A percentile compares a stretch with the other conserved stretches of the same genome.
Conservation (phyloP, 2,797 vertebrate species). For the Catamblyrhynchus diadema region DNA sequence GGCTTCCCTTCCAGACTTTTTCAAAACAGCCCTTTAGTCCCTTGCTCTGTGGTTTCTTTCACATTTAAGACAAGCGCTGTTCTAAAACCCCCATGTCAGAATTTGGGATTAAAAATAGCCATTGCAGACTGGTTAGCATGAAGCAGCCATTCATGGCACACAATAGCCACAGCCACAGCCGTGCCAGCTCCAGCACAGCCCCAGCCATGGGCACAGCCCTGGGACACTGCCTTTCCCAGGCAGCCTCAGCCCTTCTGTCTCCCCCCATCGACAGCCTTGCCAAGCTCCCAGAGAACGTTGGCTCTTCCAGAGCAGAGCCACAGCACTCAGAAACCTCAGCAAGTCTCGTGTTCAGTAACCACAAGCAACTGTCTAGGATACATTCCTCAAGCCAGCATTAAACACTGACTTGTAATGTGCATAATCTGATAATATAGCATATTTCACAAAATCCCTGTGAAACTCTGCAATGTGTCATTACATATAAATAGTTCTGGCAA, state of each 20-base stretch:
- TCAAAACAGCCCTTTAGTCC: constrained; percentile 54
- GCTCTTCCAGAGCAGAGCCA: not conserved
- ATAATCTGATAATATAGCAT: not conserved
- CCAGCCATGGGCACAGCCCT: fast-evolving
- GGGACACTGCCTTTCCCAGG: not conserved
- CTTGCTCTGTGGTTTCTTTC: constrained; percentile 61
- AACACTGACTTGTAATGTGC: not conserved
- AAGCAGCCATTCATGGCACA: constrained; percentile 45
- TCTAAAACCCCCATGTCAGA: constrained; percentile 44
- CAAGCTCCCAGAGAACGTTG: fast-evolving
- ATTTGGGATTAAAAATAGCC: constrained; percentile 60
- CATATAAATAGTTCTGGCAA: not conserved
- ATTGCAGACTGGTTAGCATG: constrained; percentile 5
- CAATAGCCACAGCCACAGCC: not conserved
- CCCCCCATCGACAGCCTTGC: not conserved
- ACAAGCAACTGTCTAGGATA: not conserved
- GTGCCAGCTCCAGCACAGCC: not conserved
- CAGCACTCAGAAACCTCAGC: not conserved
- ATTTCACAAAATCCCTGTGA: constrained; percentile 34
- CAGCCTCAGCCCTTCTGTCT: not conserved
- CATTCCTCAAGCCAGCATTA: not conserved
- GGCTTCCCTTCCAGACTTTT: constrained; percentile 33
- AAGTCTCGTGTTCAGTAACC: not conserved
- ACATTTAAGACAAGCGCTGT: constrained; percentile 33
- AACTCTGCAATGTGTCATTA: not conserved